Evolutionary conservation across 1,140 invertebrate genomes (phyloP), one percentile per base, ranked within the genome.

Genomic region (Pseudomyrmex concolor): DNA sequence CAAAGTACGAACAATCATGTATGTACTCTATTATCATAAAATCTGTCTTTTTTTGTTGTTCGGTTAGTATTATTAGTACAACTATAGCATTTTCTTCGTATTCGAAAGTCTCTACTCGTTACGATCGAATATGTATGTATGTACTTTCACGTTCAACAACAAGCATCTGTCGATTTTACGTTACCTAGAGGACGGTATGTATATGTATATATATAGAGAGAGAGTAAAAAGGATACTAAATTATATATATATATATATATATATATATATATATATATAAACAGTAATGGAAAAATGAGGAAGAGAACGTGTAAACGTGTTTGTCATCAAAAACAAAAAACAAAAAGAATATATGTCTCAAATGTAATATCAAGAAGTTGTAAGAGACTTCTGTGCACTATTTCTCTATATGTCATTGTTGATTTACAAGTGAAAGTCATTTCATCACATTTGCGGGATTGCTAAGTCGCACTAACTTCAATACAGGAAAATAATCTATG

Each of bases 1-100:
- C 90, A 93, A 94, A 91, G 91, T 86, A 93, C 88, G 92, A 86
- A 94, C 87, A 90, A 93, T 94, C 90, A 92, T 89, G 92, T 89
- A 91, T 93, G 84, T 90, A 88, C 85, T 88, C 73, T 73, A 86
- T 84, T 87, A 85, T 72, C 12, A 54, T 48, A 76, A 64, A 63
- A 55, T 70, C 54, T 45, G 43, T 71, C 73, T 83, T 55, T 57
- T 57, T 34, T 34, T 34, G 34, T 34, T 34, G 34, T 34, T 70
- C 51, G 84, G 76, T 66, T 51, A 22, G 15, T 77, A 80, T 68
- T 89, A 62, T 86, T 86, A 88, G 81, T 88, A 82, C 70, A 63
- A 88, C 64, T 77, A 86, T 72, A 84, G 54, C 77, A 89, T 82
- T 74, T 76, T 59, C 17, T 43, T 64, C 72, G 62, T 43, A 48